Evolutionary conservation across 2,113 vertebrate species (phyloP).

Genomic region (Sakesphorus luctuosus): DNA sequence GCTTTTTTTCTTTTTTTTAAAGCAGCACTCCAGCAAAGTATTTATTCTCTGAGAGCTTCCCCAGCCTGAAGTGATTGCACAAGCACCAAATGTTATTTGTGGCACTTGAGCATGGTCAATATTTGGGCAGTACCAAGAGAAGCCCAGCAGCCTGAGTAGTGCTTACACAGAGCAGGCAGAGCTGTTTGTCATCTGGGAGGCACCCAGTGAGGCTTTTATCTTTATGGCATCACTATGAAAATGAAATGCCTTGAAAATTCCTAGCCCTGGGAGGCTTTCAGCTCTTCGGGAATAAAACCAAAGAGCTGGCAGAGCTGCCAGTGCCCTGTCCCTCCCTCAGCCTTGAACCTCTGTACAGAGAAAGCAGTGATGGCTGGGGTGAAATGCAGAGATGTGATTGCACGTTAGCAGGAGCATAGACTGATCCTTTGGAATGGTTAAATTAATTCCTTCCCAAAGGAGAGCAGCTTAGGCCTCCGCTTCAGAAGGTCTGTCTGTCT

Average conservation of each 20-base stretch:
- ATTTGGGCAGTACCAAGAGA: slow-evolving; percentile 3
- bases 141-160: background rate
- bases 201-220: background rate
- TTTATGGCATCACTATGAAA: background rate
- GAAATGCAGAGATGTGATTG: background rate
- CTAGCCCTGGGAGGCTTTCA: background rate
- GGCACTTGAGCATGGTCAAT: slow-evolving; percentile 13
- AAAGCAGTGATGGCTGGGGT: background rate
- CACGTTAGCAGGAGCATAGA: background rate
- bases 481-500: background rate
- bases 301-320: background rate
- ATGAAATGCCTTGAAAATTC: background rate
- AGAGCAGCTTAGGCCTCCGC: background rate
- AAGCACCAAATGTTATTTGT: background rate
- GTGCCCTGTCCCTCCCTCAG: background rate
- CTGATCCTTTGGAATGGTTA: background rate
- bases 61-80: slow-evolving; percentile 2
- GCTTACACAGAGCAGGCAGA: background rate
- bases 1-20: background rate
- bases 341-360: background rate
- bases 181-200: background rate
- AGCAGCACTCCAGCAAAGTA: background rate
- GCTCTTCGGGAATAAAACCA: background rate
- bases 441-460: background rate
- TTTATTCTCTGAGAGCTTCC: background rate